A percentile compares a stretch with the other conserved stretches of the same genome.
These are phyloP conservation scores for Sycon ciliatum DNA, from an alignment of 37 sponge, comb jelly and placozoan genomes.

Conservation along the genomic window DNA sequence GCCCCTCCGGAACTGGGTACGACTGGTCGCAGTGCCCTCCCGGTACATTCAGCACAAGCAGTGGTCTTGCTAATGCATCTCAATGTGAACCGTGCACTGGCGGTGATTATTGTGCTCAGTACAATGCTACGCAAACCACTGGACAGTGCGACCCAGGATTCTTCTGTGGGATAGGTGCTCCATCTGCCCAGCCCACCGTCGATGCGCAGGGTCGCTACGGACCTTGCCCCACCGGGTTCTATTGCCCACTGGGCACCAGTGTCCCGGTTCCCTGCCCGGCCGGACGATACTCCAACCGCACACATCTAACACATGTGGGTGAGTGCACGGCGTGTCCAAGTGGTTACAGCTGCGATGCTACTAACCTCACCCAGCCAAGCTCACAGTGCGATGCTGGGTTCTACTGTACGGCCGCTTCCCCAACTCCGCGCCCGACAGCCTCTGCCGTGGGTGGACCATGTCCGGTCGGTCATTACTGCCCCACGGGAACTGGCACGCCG, in stretches of 20 bases:
- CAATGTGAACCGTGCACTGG: background rate
- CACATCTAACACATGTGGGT: background rate
- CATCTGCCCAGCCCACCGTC: background rate
- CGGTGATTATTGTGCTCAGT: constrained; percentile 24
- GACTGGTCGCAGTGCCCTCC: background rate
- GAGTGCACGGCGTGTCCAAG: background rate
- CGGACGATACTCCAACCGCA: constrained; percentile 14
- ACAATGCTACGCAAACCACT: constrained; percentile 13
- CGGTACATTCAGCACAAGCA: background rate
- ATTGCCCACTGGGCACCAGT: constrained; percentile 28
- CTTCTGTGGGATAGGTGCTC: constrained; percentile 21
- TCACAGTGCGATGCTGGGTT: background rate
- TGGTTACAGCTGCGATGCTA: background rate
- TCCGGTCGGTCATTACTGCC: constrained; percentile 29
- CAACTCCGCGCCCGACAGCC: background rate
- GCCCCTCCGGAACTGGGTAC: constrained; percentile 20
- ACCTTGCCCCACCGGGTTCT: constrained; percentile 31
- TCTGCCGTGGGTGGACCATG: constrained; percentile 10
- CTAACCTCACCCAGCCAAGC: background rate
- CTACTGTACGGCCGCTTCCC: background rate
- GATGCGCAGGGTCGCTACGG: background rate
- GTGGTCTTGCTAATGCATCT: background rate
- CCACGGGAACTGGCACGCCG: constrained; percentile 10
- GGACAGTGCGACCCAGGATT: constrained; percentile 33
- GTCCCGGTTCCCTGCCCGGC: constrained; percentile 16